phyloP scores from a whole-genome alignment of 2,113 vertebrate genomes.

The Greenwoodochromis staneri region DNA sequence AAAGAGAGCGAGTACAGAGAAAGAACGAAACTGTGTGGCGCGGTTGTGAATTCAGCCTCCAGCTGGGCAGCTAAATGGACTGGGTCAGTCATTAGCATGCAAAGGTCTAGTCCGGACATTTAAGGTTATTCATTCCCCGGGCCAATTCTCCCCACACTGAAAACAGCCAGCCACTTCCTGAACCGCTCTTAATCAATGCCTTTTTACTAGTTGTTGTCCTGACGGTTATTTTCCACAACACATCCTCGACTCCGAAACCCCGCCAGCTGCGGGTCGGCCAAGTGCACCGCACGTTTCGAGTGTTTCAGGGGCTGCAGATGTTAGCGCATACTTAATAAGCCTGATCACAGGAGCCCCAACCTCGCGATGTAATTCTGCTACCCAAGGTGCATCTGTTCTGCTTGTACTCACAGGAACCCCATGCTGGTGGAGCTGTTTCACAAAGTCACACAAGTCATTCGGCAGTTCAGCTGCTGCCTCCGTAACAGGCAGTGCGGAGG shows the following conservation, averaged over 20 bases:
- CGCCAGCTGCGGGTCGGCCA: background rate
- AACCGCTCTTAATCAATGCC: constrained; percentile 28
- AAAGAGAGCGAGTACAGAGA: background rate
- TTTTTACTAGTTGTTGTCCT: background rate
- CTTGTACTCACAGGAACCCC: constrained; percentile 38
- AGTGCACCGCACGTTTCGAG: background rate
- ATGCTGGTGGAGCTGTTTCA: constrained; percentile 47
- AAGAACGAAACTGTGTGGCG: constrained; percentile 5
- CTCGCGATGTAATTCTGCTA: constrained; percentile 40
- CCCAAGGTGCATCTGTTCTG: constrained; percentile 60
- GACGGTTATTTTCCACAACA: background rate
- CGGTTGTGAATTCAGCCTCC: constrained; percentile 48
- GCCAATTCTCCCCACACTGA: constrained; percentile 8
- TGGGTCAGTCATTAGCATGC: constrained; percentile 66
- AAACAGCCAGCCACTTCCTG: constrained; percentile 13
- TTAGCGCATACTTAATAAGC: constrained; percentile 49
- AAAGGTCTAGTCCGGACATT: constrained; percentile 47
- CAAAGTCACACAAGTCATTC: constrained; percentile 57
- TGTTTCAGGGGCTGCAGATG: constrained; percentile 36
- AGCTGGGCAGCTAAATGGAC: constrained; percentile 51
- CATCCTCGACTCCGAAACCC: background rate
- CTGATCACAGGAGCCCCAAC: constrained; percentile 44
- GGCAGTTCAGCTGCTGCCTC: background rate
- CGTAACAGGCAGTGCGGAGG: background rate
- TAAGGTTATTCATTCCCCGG: constrained; percentile 65